phyloP scores from a whole-genome alignment of 2,888 invertebrate species.

The Drosophila silvestris region DNA sequence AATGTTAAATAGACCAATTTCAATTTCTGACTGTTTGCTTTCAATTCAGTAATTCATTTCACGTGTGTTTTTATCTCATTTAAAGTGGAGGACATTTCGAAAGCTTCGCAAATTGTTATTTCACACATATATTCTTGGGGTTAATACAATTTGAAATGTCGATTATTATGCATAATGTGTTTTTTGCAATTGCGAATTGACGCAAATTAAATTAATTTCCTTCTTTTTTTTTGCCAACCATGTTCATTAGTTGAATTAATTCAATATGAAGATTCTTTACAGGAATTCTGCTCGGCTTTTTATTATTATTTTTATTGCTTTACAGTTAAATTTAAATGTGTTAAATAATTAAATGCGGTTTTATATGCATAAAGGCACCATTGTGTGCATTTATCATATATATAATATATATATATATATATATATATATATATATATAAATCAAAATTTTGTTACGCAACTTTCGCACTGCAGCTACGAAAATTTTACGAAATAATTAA shows the following conservation, averaged over 20 bases:
- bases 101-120: conserved; percentile 1
- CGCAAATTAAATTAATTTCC: conserved; percentile 67
- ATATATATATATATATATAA: background rate
- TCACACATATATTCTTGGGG: conserved; percentile 10
- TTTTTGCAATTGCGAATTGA: conserved; percentile 50
- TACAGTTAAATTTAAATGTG: conserved; percentile 59
- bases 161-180: conserved; percentile 27
- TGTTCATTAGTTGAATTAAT: conserved; percentile 73
- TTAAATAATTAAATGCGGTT: conserved; percentile 72
- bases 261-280: conserved; percentile 55
- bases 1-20: background rate
- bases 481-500: conserved; percentile 26
- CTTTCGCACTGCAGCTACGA: conserved; percentile 23
- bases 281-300: background rate
- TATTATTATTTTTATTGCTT: conserved; percentile 15
- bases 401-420: background rate
- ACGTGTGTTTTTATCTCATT: background rate
- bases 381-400: conserved; percentile 19
- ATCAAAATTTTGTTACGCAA: background rate
- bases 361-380: conserved; percentile 30
- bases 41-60: conserved; percentile 3
- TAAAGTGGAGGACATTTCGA: background rate
- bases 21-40: background rate
- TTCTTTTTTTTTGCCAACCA: conserved; percentile 22
- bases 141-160: conserved; percentile 49